Percentiles rank a stretch among this genome's conserved stretches.
These are phyloP conservation scores for Exocentrus adspersus DNA, from an alignment of 2,888 invertebrate species.

Conservation along the genomic window DNA sequence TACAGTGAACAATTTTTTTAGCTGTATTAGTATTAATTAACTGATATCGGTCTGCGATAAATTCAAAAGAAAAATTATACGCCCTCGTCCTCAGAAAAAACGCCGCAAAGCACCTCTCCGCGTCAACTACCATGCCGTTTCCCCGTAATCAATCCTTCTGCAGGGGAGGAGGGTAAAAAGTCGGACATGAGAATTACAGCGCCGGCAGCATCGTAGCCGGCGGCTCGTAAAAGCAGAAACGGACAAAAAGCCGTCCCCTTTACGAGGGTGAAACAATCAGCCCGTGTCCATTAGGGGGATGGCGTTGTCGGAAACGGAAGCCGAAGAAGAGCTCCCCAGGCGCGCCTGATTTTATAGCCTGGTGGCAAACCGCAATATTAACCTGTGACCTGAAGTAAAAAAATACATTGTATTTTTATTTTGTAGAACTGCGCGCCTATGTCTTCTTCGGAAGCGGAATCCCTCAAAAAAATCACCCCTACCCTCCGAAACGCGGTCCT, in stretches of 20 bases:
- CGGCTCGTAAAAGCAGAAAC: slow-evolving; percentile 46
- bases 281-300: slow-evolving; percentile 49
- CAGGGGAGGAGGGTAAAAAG: slow-evolving; percentile 42
- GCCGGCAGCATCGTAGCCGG: slow-evolving; percentile 43
- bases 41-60: slow-evolving; percentile 8
- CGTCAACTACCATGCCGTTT: no score
- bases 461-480: slow-evolving; percentile 43
- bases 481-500: slow-evolving; percentile 41
- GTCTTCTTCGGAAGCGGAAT: slow-evolving; percentile 46
- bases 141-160: slow-evolving; percentile 40
- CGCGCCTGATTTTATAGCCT: neutral
- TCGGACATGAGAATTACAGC: slow-evolving; percentile 44
- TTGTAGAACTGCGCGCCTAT: no score
- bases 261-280: slow-evolving; percentile 51
- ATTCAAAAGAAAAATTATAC: neutral
- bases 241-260: slow-evolving; percentile 43
- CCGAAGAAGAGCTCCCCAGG: slow-evolving; percentile 31
- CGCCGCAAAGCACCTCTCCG: no score
- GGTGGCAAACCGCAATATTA: neutral
- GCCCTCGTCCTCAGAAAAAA: no score
- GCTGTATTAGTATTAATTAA: no score
- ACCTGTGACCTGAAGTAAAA: no score
- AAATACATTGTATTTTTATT: no score
- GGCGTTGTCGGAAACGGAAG: slow-evolving; percentile 41
- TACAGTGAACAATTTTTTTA: no score